Base-by-base conservation (phyloP, 2,888 invertebrate genomes). In the Druceiella hillmani region DNA sequence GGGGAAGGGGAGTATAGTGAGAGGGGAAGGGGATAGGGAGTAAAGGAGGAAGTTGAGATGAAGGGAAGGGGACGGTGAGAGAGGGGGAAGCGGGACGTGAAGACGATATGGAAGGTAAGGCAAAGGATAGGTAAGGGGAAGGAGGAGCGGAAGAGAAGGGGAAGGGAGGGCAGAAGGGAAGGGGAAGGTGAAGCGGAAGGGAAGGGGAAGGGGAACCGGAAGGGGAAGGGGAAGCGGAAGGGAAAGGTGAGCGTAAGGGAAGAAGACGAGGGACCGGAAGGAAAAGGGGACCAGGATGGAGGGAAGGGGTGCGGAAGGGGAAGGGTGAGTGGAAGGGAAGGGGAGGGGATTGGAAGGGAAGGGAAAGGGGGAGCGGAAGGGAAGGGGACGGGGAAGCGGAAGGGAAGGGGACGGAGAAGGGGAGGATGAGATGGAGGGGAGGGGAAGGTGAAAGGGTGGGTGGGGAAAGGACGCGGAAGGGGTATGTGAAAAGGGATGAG, bases 191-290 rank as follows among this genome's bases (percentile, higher is more conserved):
- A n/a, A n/a, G n/a, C n/a, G n/a, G n/a, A n/a, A n/a, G 22, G 22
- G 22, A 20, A 27, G 36, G 37, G 39, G 42, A 14, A 37, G 40
- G 22, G 44, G 37, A 12, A 42, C 40, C n/a, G 22, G n/a, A n/a
- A n/a, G 22, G 22, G 22, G 22, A n/a, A 20, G 22, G n/a, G n/a
- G n/a, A n/a, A n/a, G n/a, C 6, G 22, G 22, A n/a, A 7, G n/a
- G n/a, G 22, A n/a, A n/a, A n/a, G n/a, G 22, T 6, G 22, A n/a
- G 22, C n/a, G 22, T 7, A n/a, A n/a, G 22, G n/a, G n/a, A n/a
- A n/a, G 22, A 7, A n/a, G 22, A 7, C n/a, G 6, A 20, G 22
- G 22, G n/a, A n/a, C 6, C 6, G 6, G 6, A n/a, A 20, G 22
- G 22, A n/a, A 20, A 20, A 7, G 6, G n/a, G n/a, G n/a, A n/a